A percentile compares a stretch with the other conserved stretches of the same genome.
These are phyloP conservation scores for Ypsolopha sequella DNA, from an alignment of 2,888 invertebrate species.

Conservation along the genomic window DNA sequence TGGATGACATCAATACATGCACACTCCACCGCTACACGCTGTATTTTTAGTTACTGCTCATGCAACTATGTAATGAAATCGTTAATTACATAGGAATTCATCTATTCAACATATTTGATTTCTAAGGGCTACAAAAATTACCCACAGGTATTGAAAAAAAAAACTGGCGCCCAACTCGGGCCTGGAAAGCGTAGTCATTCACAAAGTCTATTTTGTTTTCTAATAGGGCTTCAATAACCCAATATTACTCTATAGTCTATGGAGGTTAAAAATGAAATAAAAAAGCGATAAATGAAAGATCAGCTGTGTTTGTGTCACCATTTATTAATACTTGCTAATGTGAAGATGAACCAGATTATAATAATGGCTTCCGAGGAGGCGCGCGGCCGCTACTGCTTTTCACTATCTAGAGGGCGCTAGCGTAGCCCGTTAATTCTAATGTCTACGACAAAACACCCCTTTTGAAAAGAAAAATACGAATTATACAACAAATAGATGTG, in stretches of 20 bases:
- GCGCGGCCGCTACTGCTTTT: conserved; percentile 55
- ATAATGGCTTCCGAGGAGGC: conserved; percentile 45
- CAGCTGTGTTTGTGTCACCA: conserved; percentile 61
- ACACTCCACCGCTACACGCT: conserved; percentile 38
- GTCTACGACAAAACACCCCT: not conserved
- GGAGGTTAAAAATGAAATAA: conserved; percentile 29
- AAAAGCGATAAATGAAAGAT: conserved; percentile 66
- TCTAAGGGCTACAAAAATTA: not conserved
- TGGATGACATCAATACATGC: conserved; percentile 26
- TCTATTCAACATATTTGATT: not conserved
- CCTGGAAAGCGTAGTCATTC: conserved; percentile 31
- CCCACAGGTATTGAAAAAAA: not conserved
- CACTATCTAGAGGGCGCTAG: conserved; percentile 39
- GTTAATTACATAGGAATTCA: not conserved
- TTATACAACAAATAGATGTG: not conserved
- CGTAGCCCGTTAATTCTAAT: conserved; percentile 18
- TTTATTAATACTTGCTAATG: conserved; percentile 63
- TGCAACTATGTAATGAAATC: conserved; percentile 41
- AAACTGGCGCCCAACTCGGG: conserved; percentile 40
- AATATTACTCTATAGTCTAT: conserved; percentile 14
- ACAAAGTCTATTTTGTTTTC: conserved; percentile 34
- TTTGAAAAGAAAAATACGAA: not conserved
- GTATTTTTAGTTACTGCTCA: conserved; percentile 18
- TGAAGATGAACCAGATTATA: conserved; percentile 60
- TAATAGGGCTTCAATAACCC: conserved; percentile 2